Percentiles rank a stretch among this genome's conserved stretches.
Evolutionary conservation across 2,113 vertebrate species (phyloP).

Genomic region (Scartelaos histophorus): DNA sequence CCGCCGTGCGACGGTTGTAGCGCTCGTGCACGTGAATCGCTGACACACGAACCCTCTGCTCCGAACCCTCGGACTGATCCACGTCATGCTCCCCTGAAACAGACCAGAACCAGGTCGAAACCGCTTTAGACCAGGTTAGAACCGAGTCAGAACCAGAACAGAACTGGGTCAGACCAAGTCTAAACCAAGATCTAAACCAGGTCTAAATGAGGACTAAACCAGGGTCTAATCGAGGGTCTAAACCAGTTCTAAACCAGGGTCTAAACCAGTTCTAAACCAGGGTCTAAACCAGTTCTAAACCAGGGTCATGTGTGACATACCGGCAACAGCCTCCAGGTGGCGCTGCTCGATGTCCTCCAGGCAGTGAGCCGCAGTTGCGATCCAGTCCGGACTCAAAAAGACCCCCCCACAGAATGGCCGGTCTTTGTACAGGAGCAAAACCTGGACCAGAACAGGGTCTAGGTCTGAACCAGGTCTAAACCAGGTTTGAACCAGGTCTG

Average conservation of each 20-base stretch:
- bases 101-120: neutral
- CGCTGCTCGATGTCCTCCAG: constrained; percentile 61
- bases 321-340: constrained; percentile 78
- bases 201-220: no score
- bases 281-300: neutral
- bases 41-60: constrained; percentile 76
- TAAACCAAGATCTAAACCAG: neutral
- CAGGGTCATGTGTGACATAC: constrained; percentile 54
- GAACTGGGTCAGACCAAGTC: no score
- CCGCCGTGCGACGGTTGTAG: constrained; percentile 57
- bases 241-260: neutral
- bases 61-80: constrained; percentile 72
- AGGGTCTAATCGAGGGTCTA: neutral
- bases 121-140: no score
- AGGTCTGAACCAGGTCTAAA: neutral
- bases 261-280: neutral
- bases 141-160: no score
- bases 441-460: constrained; percentile 66
- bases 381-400: constrained; percentile 82
- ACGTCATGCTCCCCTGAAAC: constrained; percentile 82
- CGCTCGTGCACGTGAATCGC: constrained; percentile 72
- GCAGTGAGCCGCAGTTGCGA: constrained; percentile 92
- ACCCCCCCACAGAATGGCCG: constrained; percentile 83
- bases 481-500: no score
- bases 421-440: constrained; percentile 70